Conservation (phyloP, 2,888 invertebrate species). For the Phengaris arion region DNA sequence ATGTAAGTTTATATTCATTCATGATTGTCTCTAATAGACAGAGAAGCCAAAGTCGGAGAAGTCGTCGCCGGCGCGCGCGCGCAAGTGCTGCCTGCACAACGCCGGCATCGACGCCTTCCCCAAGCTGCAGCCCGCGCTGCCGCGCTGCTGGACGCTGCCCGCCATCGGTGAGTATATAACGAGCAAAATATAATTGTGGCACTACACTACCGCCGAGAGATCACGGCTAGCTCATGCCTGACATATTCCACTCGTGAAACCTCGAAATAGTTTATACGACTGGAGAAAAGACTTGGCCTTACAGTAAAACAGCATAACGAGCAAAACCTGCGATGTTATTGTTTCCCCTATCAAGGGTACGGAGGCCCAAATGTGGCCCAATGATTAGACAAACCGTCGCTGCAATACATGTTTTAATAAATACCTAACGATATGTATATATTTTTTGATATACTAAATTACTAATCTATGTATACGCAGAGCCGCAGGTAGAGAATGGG, state of each 20-base stretch:
- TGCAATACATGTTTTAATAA: neutral
- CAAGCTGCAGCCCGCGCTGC: constrained; percentile 82
- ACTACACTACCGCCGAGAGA: neutral
- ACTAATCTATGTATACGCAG: neutral
- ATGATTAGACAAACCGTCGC: neutral
- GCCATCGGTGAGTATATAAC: constrained; percentile 68
- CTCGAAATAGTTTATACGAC: too few relatives aligned
- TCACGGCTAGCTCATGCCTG: neutral
- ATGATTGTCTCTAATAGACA: constrained; percentile 28
- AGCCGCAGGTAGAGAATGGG: constrained; percentile 28
- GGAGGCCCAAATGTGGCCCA: too few relatives aligned
- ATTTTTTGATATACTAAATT: constrained; percentile 3
- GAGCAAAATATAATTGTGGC: neutral
- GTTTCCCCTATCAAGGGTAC: too few relatives aligned
- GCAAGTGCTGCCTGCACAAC: constrained; percentile 84
- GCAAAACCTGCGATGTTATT: too few relatives aligned
- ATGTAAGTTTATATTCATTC: neutral
- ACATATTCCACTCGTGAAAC: too few relatives aligned
- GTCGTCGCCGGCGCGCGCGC: constrained; percentile 34
- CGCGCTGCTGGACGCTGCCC: constrained; percentile 89
- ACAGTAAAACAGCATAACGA: too few relatives aligned
- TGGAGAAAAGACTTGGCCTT: too few relatives aligned
- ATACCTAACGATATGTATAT: neutral
- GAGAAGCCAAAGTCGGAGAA: constrained; percentile 39
- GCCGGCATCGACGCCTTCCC: constrained; percentile 89